Conservation (phyloP, 2,113 vertebrate species). For the Suricata suricatta region DNA sequence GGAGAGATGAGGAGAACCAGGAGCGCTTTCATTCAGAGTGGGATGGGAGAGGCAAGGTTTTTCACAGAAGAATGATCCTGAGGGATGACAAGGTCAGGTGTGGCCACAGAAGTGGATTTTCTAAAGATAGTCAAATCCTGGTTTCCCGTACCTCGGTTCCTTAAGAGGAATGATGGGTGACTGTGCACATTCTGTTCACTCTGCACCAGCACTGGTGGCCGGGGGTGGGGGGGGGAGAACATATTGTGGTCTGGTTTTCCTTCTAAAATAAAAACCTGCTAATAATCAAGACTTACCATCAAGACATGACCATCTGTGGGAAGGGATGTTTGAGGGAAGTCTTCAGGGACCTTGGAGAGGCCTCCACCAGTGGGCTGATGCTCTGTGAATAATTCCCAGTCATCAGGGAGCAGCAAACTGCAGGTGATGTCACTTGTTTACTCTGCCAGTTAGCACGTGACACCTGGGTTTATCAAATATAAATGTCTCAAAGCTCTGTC, state of each 20-base stretch:
- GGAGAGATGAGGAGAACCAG: not conserved
- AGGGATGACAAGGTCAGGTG: not conserved
- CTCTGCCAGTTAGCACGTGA: slow-evolving; percentile 16
- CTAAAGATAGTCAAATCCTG: not conserved
- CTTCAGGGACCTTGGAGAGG: not conserved
- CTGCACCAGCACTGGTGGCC: not conserved
- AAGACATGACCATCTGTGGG: not conserved
- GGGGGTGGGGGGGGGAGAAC: not conserved
- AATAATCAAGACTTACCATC: not conserved
- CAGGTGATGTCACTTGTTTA: not conserved
- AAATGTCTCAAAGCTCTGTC: slow-evolving; percentile 35
- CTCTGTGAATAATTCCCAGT: not conserved
- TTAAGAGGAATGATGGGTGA: not conserved
- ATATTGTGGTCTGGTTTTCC: not conserved
- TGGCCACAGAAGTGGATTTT: not conserved
- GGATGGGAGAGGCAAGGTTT: not conserved
- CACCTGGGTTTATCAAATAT: not conserved
- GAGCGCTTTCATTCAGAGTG: not conserved
- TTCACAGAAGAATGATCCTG: not conserved
- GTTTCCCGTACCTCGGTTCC: not conserved
- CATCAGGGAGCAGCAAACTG: not conserved
- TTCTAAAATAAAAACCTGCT: not conserved
- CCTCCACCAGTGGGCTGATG: not conserved
- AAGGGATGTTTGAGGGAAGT: not conserved
- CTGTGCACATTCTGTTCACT: not conserved